phyloP scores from a whole-genome alignment of 1,140 invertebrate species.

The Pseudomyrmex pallidus region DNA sequence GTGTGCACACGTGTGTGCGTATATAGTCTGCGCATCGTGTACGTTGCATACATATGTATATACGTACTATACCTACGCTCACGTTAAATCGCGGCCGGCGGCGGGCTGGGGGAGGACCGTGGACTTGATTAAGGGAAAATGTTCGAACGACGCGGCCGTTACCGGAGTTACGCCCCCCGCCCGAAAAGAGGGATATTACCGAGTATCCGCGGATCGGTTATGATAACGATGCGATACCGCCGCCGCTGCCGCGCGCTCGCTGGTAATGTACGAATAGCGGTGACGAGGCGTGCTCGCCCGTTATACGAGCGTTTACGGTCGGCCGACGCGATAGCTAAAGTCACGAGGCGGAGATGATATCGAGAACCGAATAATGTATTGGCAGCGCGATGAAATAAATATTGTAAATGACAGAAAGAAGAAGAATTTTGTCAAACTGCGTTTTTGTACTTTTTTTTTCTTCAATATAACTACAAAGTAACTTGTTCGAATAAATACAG shows the following conservation, averaged over 20 bases:
- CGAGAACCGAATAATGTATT: neutral
- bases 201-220: constrained; percentile 45
- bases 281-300: constrained; percentile 25
- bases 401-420: neutral
- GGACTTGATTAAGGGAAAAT: constrained; percentile 49
- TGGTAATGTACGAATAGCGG: constrained; percentile 3
- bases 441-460: no score
- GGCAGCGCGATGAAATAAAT: neutral
- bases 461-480: neutral
- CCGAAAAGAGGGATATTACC: constrained; percentile 47
- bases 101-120: neutral
- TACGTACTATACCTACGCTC: neutral
- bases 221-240: constrained; percentile 46
- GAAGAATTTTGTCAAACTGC: neutral
- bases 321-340: constrained; percentile 6
- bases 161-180: constrained; percentile 21
- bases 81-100: constrained; percentile 26
- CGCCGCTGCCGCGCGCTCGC: neutral
- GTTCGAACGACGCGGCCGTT: constrained; percentile 39
- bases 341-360: constrained; percentile 1
- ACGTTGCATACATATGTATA: neutral
- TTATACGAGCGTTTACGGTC: constrained; percentile 45
- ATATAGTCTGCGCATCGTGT: no score
- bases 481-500: neutral
- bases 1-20: neutral